Conservation (phyloP, 1,140 invertebrate species). For the Drosophila pseudoananassae region DNA sequence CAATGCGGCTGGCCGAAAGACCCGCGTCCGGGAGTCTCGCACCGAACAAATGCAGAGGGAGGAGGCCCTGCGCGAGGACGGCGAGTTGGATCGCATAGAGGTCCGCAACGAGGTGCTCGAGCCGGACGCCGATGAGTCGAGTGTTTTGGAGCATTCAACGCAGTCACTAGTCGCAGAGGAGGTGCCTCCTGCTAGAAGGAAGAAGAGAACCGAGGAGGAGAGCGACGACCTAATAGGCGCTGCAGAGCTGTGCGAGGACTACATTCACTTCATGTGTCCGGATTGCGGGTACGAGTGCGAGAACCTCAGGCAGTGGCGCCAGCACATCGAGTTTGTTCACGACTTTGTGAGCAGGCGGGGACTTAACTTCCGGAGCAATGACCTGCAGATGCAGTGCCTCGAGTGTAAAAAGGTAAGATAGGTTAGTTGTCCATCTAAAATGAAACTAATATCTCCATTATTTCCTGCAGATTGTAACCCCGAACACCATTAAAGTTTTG, state of each 20-base stretch:
- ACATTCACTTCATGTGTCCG: slow-evolving; percentile 76
- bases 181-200: background rate
- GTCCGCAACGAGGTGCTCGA: slow-evolving; percentile 58
- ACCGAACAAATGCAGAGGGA: slow-evolving; percentile 37
- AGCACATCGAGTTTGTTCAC: slow-evolving; percentile 77
- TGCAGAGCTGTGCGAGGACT: slow-evolving; percentile 64
- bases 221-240: background rate
- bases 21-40: slow-evolving; percentile 63
- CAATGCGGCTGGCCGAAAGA: slow-evolving; percentile 54
- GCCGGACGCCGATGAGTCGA: slow-evolving; percentile 33
- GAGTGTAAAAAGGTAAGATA: slow-evolving; percentile 65
- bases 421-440: background rate
- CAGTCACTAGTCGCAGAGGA: slow-evolving; percentile 27
- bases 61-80: slow-evolving; percentile 22
- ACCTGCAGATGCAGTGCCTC: slow-evolving; percentile 75
- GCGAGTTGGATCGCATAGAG: slow-evolving; percentile 46
- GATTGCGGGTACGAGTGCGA: slow-evolving; percentile 72
- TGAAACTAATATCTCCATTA: background rate
- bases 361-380: slow-evolving; percentile 64
- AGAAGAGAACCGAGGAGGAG: slow-evolving; percentile 22
- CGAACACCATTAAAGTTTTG: slow-evolving; percentile 64
- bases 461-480: slow-evolving; percentile 47
- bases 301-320: slow-evolving; percentile 66
- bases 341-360: slow-evolving; percentile 69
- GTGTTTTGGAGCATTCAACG: background rate